Conservation (phyloP, 2,113 vertebrate genomes). For the Bos javanicus region DNA sequence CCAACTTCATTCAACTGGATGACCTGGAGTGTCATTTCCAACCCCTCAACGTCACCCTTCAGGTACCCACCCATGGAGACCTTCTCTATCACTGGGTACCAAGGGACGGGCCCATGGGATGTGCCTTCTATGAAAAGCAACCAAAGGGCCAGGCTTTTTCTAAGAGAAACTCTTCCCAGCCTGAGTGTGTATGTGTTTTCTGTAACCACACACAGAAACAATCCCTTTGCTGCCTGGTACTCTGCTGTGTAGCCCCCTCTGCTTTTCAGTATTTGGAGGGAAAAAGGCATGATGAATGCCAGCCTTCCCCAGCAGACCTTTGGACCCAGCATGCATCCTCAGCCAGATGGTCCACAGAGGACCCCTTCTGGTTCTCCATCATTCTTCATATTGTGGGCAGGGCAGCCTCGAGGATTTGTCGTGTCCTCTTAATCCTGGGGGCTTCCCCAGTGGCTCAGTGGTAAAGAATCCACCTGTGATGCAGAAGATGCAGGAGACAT, state of each 20-base stretch:
- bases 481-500: background rate
- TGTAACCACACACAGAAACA: background rate
- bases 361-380: background rate
- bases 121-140: background rate
- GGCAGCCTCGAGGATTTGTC: background rate
- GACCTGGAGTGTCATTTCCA: slow-evolving; percentile 94
- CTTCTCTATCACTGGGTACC: background rate
- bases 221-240: background rate
- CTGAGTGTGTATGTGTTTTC: background rate
- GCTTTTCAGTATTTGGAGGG: background rate
- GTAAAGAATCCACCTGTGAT: background rate
- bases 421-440: background rate
- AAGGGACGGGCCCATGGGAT: background rate
- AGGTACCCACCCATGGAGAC: slow-evolving; percentile 82
- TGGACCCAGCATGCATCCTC: background rate
- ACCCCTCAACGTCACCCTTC: slow-evolving; percentile 94
- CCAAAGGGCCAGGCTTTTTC: background rate
- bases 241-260: background rate
- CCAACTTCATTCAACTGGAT: slow-evolving; percentile 89
- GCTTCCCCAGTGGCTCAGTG: rapidly evolving
- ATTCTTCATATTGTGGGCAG: background rate
- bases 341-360: background rate
- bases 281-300: background rate
- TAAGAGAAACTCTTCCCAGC: background rate
- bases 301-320: background rate